Evolutionary conservation across 2,113 vertebrate species (phyloP), one percentile per base, ranked within the genome.

Genomic region (Oncorhynchus clarkii): DNA sequence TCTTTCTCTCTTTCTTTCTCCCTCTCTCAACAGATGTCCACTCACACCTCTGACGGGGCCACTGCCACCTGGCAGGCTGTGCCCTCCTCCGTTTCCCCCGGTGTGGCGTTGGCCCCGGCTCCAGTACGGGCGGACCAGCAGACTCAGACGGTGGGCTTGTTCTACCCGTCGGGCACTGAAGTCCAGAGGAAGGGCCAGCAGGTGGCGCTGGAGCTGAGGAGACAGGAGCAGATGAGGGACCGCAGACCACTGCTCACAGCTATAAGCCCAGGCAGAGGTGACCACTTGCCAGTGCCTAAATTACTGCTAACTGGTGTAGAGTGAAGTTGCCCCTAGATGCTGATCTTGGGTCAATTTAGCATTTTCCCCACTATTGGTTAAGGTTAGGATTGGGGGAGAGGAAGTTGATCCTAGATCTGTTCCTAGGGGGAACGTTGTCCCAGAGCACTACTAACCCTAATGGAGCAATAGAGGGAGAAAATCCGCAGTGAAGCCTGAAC

Each of bases 241-340:
- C 93, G 78, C 26, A 94, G 88, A 18, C 94, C 94, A 1, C 89
- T 91, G 0, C 87, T 95, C 78, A 95, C 95, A 20, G 92, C 96
- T 1, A 9, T 97, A 85, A 99, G 98, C 88, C 97, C 97, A 0
- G 97, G 97, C 22, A 91, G 93, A 95, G 97, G 97, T 98, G 77
- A 51, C 3, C 1, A 16, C 51, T 54, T 1, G 51, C 4, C 13
- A 54, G 13, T 5, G 16, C 16, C 3, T 54, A 54, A 54, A 14
- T 54, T 18, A 16, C 16, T 18, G 16, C 51, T 16, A 13, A 51
- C 49, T 1, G 3, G 49, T 51, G 49, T 13, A 51, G 14, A 4
- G 16, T 54, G 12, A 54, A 54, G 51, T 18, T 54, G 51, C 51
- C 51, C 12, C 1, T 18, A 11, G 39, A 45, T 45, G 0, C 39